These are phyloP conservation scores for Syngnathus floridae DNA, from an alignment of 2,113 vertebrate genomes.

Conservation along the genomic window DNA sequence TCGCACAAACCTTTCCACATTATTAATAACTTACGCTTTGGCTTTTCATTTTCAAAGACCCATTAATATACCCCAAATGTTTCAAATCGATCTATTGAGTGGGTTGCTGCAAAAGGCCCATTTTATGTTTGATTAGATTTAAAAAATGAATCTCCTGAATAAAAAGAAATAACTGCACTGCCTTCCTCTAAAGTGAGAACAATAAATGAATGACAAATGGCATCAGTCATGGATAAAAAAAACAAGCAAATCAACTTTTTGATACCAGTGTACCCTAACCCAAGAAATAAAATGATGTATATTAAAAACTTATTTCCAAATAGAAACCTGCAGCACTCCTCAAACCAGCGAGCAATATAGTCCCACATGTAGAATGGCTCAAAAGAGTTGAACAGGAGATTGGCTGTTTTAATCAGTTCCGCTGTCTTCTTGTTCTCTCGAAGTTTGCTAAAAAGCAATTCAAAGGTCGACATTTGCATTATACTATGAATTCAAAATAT, in stretches of 20 bases:
- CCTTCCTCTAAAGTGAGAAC: not conserved
- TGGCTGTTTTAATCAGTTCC: conserved; percentile 97
- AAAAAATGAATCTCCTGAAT: not conserved
- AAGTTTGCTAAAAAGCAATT: conserved; percentile 79
- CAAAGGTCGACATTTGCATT: not conserved
- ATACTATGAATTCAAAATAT: not conserved
- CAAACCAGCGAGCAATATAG: conserved; percentile 96
- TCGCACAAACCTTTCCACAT: not conserved
- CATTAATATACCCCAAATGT: not conserved
- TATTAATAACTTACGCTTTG: not conserved
- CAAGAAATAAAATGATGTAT: not conserved
- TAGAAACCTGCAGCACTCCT: conserved; percentile 92
- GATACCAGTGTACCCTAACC: not conserved
- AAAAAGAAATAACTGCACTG: not conserved
- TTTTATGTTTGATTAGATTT: not conserved
- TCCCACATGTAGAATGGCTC: conserved; percentile 99
- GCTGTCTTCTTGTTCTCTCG: conserved; percentile 97
- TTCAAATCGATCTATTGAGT: not conserved
- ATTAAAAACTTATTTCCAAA: not conserved
- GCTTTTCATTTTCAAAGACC: not conserved
- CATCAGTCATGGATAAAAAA: not conserved
- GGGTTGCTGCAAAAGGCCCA: not conserved
- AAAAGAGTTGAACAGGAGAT: conserved; percentile 98
- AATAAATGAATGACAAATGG: not conserved
- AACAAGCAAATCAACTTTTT: not conserved